Percentiles rank a stretch among this genome's conserved stretches.
Evolutionary conservation across 2,888 invertebrate genomes (phyloP).

Genomic region (Antitype chi): DNA sequence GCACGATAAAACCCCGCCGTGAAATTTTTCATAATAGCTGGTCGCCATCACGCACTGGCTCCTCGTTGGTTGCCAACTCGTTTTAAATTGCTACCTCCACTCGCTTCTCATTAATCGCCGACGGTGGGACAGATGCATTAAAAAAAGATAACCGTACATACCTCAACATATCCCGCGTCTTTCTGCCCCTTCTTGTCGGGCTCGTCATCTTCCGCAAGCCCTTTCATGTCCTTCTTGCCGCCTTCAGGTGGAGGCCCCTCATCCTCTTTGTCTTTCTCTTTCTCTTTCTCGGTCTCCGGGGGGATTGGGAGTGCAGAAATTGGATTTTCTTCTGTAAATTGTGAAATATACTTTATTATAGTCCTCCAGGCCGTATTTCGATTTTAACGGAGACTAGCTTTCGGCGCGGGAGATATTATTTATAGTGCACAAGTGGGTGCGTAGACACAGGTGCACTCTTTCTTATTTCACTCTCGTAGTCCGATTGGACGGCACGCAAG

Average conservation of each 20-base stretch:
- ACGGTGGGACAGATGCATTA: not conserved
- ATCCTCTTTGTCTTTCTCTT: constrained; percentile 57
- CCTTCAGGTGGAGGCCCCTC: constrained; percentile 67
- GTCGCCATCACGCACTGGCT: too few species aligned
- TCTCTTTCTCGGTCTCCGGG: constrained; percentile 37
- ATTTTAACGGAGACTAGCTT: not conserved
- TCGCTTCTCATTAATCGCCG: too few species aligned
- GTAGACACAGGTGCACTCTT: too few species aligned
- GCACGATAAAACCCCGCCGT: too few species aligned
- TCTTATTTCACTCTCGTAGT: too few species aligned
- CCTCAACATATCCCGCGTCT: constrained; percentile 84
- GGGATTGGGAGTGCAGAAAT: constrained; percentile 35
- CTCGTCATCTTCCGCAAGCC: constrained; percentile 71
- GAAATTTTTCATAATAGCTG: too few species aligned
- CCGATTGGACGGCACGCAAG: too few species aligned
- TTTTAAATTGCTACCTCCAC: too few species aligned
- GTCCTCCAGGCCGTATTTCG: not conserved
- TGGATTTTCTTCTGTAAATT: constrained; percentile 53
- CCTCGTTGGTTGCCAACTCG: too few species aligned
- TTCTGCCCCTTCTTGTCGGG: constrained; percentile 81
- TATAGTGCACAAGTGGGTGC: too few species aligned
- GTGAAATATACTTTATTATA: not conserved
- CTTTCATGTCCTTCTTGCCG: constrained; percentile 78
- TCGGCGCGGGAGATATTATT: not conserved
- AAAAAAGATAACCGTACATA: constrained; percentile 45